Base-by-base conservation (phyloP, 2,113 vertebrate genomes). In the Cavia porcellus region DNA sequence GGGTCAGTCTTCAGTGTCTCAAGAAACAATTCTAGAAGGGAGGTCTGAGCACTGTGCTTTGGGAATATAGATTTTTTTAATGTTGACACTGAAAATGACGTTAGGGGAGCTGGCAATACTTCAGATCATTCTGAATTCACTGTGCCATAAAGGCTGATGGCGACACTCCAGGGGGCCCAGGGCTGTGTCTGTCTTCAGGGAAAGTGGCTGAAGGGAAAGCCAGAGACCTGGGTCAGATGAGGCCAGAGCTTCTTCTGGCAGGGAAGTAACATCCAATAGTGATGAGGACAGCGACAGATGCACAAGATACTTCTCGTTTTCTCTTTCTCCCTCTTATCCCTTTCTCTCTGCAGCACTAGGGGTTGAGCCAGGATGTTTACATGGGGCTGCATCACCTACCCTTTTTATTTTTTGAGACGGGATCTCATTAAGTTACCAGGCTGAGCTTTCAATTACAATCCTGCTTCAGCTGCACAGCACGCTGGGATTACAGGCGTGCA, bases 211-310 rank as follows among this genome's bases (percentile, higher is more conserved):
- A 6, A 81, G 89, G 14, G 45, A n/a, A 11, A 47, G 75, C 55
- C 24, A 35, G 32, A 84, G 30, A n/a, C 35, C 52, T 62, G 64
- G 22, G 59, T 12, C n/a, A 72, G 20, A 28, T 0, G 22, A 9
- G 14, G 32, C 2, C 12, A 38, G 42, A 15, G 62, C 66, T 45
- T 64, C 84, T 59, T 42, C 38, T 0, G 4, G 66, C 45, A 7
- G 35, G 42, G 25, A 38, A 52, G 52, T 38, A 38, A 64, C 17
- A 14, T 0, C 19, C 62, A 7, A 24, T n/a, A 50, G 12, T 15
- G 32, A 86, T 20, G 25, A 52, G 59, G 15, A 0, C 0, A 13
- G 10, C 0, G 57, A 20, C 8, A 47, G n/a, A 25, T 1, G 11
- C 30, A 0, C 1, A 62, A 20, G 1, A 77, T 28, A 14, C 24